phyloP scores from a whole-genome alignment of 2,888 invertebrate species.

The Noctua pronuba region DNA sequence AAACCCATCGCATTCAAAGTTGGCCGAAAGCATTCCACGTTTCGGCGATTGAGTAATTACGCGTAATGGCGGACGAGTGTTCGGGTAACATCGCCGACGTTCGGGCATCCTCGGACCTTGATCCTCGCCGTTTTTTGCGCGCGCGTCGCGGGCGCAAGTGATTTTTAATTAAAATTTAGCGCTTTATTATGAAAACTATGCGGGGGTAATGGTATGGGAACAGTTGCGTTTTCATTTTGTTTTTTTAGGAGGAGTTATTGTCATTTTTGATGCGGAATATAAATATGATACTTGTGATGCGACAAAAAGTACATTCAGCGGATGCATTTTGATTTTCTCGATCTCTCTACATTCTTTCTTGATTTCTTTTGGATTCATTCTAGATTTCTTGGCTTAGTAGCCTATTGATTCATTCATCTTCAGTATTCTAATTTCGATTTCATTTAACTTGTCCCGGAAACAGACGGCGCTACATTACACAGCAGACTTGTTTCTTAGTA shows the following conservation, averaged over 20 bases:
- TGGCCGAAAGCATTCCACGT: slow-evolving; percentile 75
- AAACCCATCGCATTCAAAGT: slow-evolving; percentile 67
- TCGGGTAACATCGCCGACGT: slow-evolving; percentile 75
- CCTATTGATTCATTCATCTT: not conserved
- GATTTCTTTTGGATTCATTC: too few species aligned
- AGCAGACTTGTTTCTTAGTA: slow-evolving; percentile 19
- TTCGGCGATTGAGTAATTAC: slow-evolving; percentile 84
- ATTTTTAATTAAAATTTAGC: slow-evolving; percentile 88
- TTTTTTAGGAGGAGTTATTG: slow-evolving; percentile 24
- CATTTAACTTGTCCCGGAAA: slow-evolving; percentile 30
- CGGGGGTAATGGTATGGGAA: slow-evolving; percentile 61
- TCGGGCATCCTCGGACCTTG: slow-evolving; percentile 78
- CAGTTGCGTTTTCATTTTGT: slow-evolving; percentile 29
- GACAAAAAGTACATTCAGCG: not conserved
- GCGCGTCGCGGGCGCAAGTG: slow-evolving; percentile 72
- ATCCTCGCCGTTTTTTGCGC: slow-evolving; percentile 77
- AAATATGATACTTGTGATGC: slow-evolving; percentile 12
- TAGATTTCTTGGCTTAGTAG: not conserved
- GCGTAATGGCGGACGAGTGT: slow-evolving; percentile 73
- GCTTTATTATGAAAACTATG: slow-evolving; percentile 87
- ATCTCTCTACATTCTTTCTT: too few species aligned
- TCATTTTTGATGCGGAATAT: slow-evolving; percentile 26
- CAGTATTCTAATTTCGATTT: slow-evolving; percentile 25
- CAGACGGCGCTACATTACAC: slow-evolving; percentile 1
- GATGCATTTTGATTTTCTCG: not conserved